Evolutionary conservation across 1,140 invertebrate genomes (phyloP), one percentile per base, ranked within the genome.

Genomic region (Colletes latitarsis): DNA sequence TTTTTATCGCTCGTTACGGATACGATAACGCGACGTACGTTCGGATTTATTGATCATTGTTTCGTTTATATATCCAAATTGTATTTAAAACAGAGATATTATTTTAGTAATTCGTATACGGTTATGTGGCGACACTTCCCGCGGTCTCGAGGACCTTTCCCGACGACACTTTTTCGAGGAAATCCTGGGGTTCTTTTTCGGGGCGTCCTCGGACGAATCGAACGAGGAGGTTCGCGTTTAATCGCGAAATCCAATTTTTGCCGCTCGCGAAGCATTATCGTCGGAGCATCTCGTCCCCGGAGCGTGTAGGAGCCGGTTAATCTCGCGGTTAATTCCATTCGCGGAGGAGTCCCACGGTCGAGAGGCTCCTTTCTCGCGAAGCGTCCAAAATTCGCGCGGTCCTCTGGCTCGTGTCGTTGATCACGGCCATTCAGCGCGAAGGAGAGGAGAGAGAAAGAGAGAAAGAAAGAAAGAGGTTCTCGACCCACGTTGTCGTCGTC

Each of bases 321-420:
- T 74, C 72, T 64, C 60, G 60, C 72, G 72, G 30, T n/a, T 46
- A 43, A 67, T 67, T 76, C 19, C 63, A 76, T 76, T 76, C 49
- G 49, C 53, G 9, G n/a, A 6, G 49, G 52, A 57, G 21, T 4
- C 6, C 10, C 15, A 12, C 6, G 19, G 10, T 15, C 30, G 5
- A 14, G 52, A 15, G 71, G 17, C 60, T 63, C 43, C 15, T 30
- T 2, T 30, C 2, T 30, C 30, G 30, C 15, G 9, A 17, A 19
- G 30, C 30, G 72, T 64, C 49, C 62, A 41, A 67, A 75, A 57
- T 67, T 75, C 49, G 21, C 39, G 39, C 39, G 5, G 49, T 9
- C 8, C 19, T 15, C 30, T 17, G 15, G n/a, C 43, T 57, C 30
- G 67, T 60, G 57, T 21, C 67, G 76, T n/a, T 71, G 76, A 77